phyloP scores from a whole-genome alignment of 2,113 vertebrate species.

The Taxidea taxus region DNA sequence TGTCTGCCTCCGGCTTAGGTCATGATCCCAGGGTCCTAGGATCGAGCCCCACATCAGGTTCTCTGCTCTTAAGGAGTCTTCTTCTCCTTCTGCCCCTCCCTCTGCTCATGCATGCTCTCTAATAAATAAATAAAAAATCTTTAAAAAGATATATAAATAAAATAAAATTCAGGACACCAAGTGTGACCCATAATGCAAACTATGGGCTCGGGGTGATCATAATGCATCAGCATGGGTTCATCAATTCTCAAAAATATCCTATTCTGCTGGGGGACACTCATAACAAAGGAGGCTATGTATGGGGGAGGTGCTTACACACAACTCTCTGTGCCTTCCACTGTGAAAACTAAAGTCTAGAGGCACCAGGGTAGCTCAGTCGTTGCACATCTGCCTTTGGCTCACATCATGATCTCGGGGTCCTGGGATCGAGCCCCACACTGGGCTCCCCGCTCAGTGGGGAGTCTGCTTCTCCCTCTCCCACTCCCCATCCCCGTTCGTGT shows the following conservation, averaged over 20 bases:
- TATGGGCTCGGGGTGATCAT: accelerated
- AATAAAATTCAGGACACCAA: not conserved
- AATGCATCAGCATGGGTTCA: accelerated
- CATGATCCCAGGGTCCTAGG: not conserved
- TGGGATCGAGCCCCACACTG: too few relatives aligned
- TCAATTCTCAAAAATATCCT: accelerated
- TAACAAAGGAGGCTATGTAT: accelerated
- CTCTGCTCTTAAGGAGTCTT: not conserved
- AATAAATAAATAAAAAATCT: not conserved
- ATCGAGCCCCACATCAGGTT: not conserved
- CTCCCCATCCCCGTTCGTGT: too few relatives aligned
- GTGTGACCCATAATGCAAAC: not conserved
- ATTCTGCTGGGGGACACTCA: too few relatives aligned
- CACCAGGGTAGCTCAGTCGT: too few relatives aligned
- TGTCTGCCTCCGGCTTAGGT: not conserved
- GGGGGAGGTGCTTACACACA: too few relatives aligned
- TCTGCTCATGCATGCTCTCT: not conserved
- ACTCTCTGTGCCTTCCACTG: too few relatives aligned
- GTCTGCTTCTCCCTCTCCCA: too few relatives aligned
- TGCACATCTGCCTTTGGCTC: too few relatives aligned
- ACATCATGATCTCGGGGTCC: too few relatives aligned
- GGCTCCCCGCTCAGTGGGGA: too few relatives aligned
- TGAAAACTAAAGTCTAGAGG: not conserved
- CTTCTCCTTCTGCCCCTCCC: not conserved
- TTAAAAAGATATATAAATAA: not conserved